These are phyloP conservation scores for Xanthia icteritia DNA, from an alignment of 2,888 invertebrate species.

Conservation along the genomic window DNA sequence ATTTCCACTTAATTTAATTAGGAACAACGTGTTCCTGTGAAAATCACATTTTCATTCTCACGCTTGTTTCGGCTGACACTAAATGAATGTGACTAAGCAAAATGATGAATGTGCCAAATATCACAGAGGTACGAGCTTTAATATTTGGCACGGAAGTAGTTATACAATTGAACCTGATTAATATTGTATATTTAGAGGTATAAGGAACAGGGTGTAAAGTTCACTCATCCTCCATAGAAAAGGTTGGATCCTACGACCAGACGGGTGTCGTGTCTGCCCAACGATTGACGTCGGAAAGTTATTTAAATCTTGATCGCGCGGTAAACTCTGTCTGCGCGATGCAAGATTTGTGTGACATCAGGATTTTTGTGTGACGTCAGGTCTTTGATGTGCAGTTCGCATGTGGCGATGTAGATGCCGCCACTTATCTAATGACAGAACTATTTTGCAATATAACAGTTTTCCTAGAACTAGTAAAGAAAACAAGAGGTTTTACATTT, in stretches of 20 bases:
- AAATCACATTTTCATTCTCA: conserved; percentile 51
- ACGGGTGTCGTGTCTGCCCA: no score
- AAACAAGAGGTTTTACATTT: background rate
- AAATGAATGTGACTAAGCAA: conserved; percentile 30
- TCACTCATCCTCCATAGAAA: no score
- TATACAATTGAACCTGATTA: background rate
- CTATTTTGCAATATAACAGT: background rate
- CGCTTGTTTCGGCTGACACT: conserved; percentile 23
- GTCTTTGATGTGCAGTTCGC: no score
- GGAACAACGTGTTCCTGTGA: conserved; percentile 48
- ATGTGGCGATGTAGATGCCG: no score
- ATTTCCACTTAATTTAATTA: conserved; percentile 66
- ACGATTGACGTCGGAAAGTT: no score
- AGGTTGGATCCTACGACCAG: no score
- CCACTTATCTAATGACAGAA: background rate
- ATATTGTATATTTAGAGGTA: no score
- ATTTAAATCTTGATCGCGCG: no score
- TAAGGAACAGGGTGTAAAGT: no score
- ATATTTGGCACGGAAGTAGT: background rate
- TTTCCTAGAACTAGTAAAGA: background rate
- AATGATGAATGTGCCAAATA: conserved; percentile 5
- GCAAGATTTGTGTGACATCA: no score
- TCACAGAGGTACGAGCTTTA: background rate
- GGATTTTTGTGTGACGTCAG: no score
- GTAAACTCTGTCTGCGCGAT: no score